Evolutionary conservation across 1,140 invertebrate species (phyloP).

Genomic region (Nephotettix cincticeps): DNA sequence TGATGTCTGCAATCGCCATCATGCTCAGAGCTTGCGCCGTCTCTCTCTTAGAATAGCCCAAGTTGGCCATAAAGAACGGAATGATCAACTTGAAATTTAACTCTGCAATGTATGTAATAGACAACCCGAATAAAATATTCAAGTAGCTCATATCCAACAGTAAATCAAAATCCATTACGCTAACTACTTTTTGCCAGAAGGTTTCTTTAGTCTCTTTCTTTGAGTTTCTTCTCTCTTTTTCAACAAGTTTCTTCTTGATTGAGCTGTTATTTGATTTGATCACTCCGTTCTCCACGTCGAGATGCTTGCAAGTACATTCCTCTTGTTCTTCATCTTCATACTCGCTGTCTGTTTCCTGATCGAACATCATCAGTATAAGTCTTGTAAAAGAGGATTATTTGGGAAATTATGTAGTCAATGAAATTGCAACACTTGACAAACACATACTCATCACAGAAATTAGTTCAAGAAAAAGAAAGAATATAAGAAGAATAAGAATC

Average conservation of each 20-base stretch:
- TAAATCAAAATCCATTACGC: slow-evolving; percentile 64
- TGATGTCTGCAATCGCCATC: slow-evolving; percentile 37
- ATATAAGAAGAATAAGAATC: too few relatives aligned
- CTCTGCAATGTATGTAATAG: slow-evolving; percentile 64
- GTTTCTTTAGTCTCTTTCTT: slow-evolving; percentile 42
- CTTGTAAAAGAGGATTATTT: too few relatives aligned
- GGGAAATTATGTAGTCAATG: too few relatives aligned
- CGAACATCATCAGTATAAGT: too few relatives aligned
- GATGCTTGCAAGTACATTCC: background rate
- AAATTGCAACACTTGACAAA: too few relatives aligned
- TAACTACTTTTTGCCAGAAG: slow-evolving; percentile 63
- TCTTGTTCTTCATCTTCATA: slow-evolving; percentile 25
- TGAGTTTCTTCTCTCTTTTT: slow-evolving; percentile 21
- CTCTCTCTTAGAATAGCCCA: slow-evolving; percentile 55
- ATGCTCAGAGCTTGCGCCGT: slow-evolving; percentile 34
- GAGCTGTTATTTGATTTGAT: slow-evolving; percentile 14
- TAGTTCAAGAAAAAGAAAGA: too few relatives aligned
- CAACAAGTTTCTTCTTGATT: background rate
- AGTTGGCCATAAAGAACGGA: slow-evolving; percentile 65
- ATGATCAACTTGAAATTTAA: slow-evolving; percentile 65
- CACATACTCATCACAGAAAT: too few relatives aligned
- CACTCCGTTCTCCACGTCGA: slow-evolving; percentile 18
- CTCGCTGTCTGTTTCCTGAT: slow-evolving; percentile 27
- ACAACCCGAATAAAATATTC: slow-evolving; percentile 65
- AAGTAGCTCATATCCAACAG: slow-evolving; percentile 63